phyloP scores from a whole-genome alignment of 2,113 vertebrate species.

The Callorhinus ursinus region DNA sequence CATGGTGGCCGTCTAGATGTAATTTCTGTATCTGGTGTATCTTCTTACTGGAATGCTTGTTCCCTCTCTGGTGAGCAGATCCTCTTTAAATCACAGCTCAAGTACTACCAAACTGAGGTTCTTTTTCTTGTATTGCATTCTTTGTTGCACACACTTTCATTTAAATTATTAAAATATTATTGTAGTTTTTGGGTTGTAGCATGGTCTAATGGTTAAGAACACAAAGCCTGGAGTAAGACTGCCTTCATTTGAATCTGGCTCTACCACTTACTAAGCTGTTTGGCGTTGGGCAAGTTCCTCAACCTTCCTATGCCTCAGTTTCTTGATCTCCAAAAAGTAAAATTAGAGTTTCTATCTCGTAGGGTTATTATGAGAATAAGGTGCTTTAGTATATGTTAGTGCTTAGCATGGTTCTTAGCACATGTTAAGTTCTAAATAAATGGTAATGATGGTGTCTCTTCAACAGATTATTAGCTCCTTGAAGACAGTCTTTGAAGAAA shows the following conservation, averaged over 20 bases:
- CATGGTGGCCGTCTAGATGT: not conserved
- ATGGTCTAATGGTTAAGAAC: not conserved
- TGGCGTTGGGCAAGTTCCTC: not conserved
- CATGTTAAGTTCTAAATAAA: not conserved
- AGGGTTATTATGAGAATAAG: not conserved
- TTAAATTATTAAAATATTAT: constrained; percentile 14
- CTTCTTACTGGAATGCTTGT: not conserved
- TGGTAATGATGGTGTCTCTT: not conserved
- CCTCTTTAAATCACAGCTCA: not conserved
- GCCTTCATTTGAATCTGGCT: not conserved
- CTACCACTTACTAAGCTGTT: not conserved
- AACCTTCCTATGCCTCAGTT: constrained; percentile 25
- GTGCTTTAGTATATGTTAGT: not conserved
- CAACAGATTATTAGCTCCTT: not conserved
- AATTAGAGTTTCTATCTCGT: not conserved
- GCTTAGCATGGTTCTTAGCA: not conserved
- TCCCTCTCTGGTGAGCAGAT: not conserved
- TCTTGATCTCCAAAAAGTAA: constrained; percentile 40
- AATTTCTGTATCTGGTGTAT: not conserved
- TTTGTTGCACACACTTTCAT: not conserved
- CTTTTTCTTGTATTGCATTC: not conserved
- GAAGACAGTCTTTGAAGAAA: not conserved
- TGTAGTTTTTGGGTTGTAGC: constrained; percentile 12
- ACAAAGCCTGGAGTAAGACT: not conserved
- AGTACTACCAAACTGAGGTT: not conserved